Evolutionary conservation across 1,140 invertebrate genomes (phyloP).

Genomic region (Elysia chlorotica): DNA sequence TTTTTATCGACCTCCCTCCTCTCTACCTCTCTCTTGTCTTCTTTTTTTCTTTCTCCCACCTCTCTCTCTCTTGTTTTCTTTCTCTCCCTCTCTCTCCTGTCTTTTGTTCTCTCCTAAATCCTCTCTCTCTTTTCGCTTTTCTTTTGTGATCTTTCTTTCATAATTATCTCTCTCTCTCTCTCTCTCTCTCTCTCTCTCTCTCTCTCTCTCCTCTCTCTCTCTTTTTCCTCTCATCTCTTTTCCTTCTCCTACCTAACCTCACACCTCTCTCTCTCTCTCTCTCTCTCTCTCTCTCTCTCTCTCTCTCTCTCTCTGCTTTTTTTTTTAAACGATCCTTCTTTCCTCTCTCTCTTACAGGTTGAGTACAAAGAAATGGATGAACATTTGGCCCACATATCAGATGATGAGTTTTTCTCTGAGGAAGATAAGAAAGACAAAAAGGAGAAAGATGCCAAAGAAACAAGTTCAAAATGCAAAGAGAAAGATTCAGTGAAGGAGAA

Average conservation of each 20-base stretch:
- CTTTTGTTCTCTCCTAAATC: no score
- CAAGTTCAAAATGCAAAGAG: conserved; percentile 37
- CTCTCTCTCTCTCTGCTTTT: conserved; percentile 7
- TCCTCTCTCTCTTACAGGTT: conserved; percentile 37
- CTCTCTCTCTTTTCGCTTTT: no score
- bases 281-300: not conserved
- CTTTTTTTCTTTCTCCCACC: no score
- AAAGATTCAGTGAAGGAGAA: conserved; percentile 15
- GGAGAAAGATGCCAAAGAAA: conserved; percentile 48
- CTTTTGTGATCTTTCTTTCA: no score
- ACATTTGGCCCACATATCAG: conserved; percentile 52
- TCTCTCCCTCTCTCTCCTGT: no score
- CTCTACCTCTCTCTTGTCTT: no score
- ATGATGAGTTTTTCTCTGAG: conserved; percentile 57
- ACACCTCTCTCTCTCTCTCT: not conserved
- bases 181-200: no score
- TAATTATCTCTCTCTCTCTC: no score
- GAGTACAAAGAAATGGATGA: conserved; percentile 61
- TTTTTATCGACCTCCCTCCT: no score
- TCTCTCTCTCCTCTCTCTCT: no score
- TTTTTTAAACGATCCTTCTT: not conserved
- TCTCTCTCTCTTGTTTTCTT: no score
- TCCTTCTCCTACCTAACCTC: not conserved
- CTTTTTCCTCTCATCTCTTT: no score
- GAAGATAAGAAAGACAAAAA: conserved; percentile 51